These are phyloP conservation scores for Bombus superbus DNA, from an alignment of 1,140 invertebrate species.

Conservation along the genomic window DNA sequence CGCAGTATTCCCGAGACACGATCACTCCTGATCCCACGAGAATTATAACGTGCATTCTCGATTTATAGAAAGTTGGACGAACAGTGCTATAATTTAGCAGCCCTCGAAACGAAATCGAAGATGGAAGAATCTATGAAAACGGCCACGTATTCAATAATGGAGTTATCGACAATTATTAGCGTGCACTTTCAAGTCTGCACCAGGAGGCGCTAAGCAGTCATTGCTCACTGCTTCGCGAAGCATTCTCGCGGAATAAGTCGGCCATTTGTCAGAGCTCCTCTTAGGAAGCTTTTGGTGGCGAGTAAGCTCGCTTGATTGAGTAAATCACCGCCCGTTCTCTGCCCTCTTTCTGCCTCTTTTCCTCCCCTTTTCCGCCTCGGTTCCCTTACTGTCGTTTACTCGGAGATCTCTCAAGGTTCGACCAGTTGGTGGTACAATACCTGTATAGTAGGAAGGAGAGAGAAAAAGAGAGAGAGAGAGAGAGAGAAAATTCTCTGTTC, in stretches of 20 bases:
- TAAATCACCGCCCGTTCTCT: slow-evolving; percentile 49
- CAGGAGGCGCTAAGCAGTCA: not conserved
- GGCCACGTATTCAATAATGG: slow-evolving; percentile 29
- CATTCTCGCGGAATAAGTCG: slow-evolving; percentile 48
- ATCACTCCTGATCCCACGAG: too few species aligned
- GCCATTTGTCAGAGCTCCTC: slow-evolving; percentile 52
- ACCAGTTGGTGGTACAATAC: not conserved
- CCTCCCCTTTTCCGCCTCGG: not conserved
- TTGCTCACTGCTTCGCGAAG: slow-evolving; percentile 4
- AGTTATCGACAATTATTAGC: slow-evolving; percentile 55
- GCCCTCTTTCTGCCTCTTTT: not conserved
- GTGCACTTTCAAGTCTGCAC: slow-evolving; percentile 36
- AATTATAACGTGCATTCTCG: too few species aligned
- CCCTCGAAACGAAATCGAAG: too few species aligned
- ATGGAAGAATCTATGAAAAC: not conserved
- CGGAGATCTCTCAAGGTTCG: not conserved
- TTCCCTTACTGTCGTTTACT: not conserved
- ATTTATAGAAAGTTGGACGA: too few species aligned
- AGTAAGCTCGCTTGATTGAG: slow-evolving; percentile 55
- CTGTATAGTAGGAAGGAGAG: too few species aligned
- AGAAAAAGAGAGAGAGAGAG: too few species aligned
- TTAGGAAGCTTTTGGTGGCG: slow-evolving; percentile 25
- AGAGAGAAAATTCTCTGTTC: not conserved
- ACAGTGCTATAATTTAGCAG: too few species aligned
- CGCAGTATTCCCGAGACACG: too few species aligned